Conservation (phyloP, 2,113 vertebrate genomes). For the Abramis brama region DNA sequence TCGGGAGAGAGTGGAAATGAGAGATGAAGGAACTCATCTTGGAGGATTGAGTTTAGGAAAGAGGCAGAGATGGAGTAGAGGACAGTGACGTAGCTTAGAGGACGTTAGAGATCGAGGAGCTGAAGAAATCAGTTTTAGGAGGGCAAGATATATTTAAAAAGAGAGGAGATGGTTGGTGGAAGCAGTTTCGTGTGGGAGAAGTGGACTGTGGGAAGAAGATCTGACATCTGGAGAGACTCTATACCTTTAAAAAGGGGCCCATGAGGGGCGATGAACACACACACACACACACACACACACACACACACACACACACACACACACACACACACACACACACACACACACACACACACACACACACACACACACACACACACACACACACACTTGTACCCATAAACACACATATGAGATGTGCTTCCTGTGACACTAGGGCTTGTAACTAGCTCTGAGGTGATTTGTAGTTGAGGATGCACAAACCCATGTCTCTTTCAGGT, state of each 20-base stretch:
- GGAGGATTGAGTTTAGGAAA: neutral
- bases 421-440: neutral
- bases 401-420: neutral
- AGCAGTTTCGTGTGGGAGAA: neutral
- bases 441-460: neutral
- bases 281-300: conserved; percentile 23
- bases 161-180: neutral
- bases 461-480: neutral
- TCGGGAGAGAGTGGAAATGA: neutral
- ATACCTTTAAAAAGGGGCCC: conserved; percentile 29
- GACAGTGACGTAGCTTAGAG: neutral
- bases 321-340: conserved; percentile 20
- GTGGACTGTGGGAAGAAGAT: neutral
- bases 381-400: too few species aligned
- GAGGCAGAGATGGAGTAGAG: neutral
- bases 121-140: neutral
- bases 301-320: neutral
- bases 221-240: conserved; percentile 24
- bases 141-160: neutral
- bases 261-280: neutral
- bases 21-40: neutral
- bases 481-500: conserved; percentile 21
- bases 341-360: conserved; percentile 2
- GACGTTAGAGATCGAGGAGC: neutral
- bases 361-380: neutral